Evolutionary conservation across 2,797 vertebrate species (phyloP), one percentile per base, ranked within the genome.

Genomic region (Chromobotia macracanthus): DNA sequence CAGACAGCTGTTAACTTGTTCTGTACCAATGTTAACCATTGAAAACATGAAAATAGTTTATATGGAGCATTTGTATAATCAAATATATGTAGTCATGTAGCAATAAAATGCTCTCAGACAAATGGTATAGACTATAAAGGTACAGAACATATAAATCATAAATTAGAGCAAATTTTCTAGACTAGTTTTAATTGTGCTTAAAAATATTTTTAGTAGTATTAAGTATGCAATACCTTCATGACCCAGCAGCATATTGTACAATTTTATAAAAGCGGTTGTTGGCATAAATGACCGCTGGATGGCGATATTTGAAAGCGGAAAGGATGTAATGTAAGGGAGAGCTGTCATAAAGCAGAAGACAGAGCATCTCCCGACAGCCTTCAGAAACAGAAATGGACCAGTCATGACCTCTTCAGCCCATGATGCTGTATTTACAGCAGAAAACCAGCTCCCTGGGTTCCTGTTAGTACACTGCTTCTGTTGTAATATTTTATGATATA

Each of bases 311-410:
- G 5, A 12, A 35, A 69, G 55, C 44, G 75, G 66, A 77, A 77
- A 7, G 35, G 35, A 38, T 19, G 41, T 38, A 23, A 23, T 25
- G 61, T 28, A 16, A 31, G 31, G 71, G 8, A 11, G n/a, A 11
- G 51, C 75, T 58, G 75, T 68, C 74, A 76, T 16, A 35, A 12
- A 38, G 51, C 64, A 58, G 2, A 48, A 67, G 64, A 23, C n/a
- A 19, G 50, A 50, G 53, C 18, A 13, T 10, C 12, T 58, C 25
- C 10, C n/a, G n/a, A 58, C 46, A 68, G 7, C 46, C 0, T 69
- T 69, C 16, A 16, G 7, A 19, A 48, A 35, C 38, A 68, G 38
- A 46, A 56, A 68, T 77, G 64, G 12, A 28, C 23, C 56, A 51
- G n/a, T 19, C 18, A 21, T n/a, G 31, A 68, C 15, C 15, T 61